Percentiles rank a stretch among this genome's conserved stretches.
These are phyloP conservation scores for Brachypodius melanocephalos DNA, from an alignment of 2,113 vertebrate genomes.

Conservation along the genomic window DNA sequence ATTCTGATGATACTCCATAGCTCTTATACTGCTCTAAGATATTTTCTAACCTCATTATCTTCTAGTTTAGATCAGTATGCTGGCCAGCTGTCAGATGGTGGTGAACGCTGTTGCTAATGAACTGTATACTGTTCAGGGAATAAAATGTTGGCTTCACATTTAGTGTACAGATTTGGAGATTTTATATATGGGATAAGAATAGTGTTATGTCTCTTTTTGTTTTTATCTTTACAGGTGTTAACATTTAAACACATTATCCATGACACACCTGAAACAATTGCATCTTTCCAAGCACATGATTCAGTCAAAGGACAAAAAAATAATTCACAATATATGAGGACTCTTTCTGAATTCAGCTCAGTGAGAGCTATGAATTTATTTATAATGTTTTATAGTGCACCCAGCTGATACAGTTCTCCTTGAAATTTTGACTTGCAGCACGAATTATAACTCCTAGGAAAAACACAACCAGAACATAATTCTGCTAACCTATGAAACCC, in stretches of 20 bases:
- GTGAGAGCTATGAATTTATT: neutral
- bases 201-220: neutral
- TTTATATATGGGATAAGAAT: neutral
- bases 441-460: neutral
- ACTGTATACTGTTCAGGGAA: slow-evolving; percentile 45
- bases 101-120: slow-evolving; percentile 44
- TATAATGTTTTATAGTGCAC: neutral
- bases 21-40: slow-evolving; percentile 28
- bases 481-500: neutral
- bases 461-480: neutral
- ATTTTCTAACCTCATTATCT: slow-evolving; percentile 59
- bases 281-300: neutral
- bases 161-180: neutral
- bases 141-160: slow-evolving; percentile 39
- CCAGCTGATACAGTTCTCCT: neutral
- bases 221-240: neutral
- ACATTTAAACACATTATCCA: neutral
- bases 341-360: neutral
- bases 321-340: neutral
- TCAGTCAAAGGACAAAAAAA: neutral
- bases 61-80: slow-evolving; percentile 38
- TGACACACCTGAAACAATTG: neutral
- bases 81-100: slow-evolving; percentile 50
- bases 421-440: neutral
- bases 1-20: slow-evolving; percentile 19